Base-by-base conservation (phyloP, 2,113 vertebrate genomes). In the Forbesichthys papilliferus region DNA sequence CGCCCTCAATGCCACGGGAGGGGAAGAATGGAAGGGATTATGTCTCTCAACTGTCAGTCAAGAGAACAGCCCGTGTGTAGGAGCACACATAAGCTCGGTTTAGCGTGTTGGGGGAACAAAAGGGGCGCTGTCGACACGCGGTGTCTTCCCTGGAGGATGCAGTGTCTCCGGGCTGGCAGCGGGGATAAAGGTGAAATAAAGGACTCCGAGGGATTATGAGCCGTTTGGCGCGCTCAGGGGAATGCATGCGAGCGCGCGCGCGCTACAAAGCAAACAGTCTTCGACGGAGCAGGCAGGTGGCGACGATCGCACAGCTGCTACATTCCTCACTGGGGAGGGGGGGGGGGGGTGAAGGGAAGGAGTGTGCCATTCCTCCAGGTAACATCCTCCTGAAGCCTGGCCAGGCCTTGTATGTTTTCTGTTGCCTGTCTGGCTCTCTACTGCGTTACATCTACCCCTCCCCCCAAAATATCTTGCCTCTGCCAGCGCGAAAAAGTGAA, bases 311-410 rank as follows among this genome's bases (percentile, higher is more conserved):
- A 9, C 63, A 73, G 69, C 67, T 63, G 69, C 74, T 73, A 71
- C 73, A 80, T 84, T 84, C 70, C 79, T 33, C 64, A 69, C 65
- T 33, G 64, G 58, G 63, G 55, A 72, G 70, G 57, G 27, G 57
- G 3, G 18, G 11, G 57, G 33, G 5, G 3, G 55, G 9, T 64
- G 78, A 61, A 72, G 64, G 61, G 72, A 81, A 71, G 56, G 78
- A 75, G 71, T 69, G 75, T 51, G 73, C 74, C 80, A 86, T 86
- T 74, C 81, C 53, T 80, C 77, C 77, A 83, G 77, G 86, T 85
- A 90, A 91, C 65, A 78, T 84, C 86, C 86, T 75, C 75, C 70
- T 11, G 52, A 20, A 81, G 71, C 55, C 75, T 55, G 77, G 73
- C 57, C 68, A 20, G 62, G 49, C 60, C 82, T 79, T 84, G 84